These are phyloP conservation scores for Lampropteryx suffumata DNA, from an alignment of 2,888 invertebrate species.

Conservation along the genomic window DNA sequence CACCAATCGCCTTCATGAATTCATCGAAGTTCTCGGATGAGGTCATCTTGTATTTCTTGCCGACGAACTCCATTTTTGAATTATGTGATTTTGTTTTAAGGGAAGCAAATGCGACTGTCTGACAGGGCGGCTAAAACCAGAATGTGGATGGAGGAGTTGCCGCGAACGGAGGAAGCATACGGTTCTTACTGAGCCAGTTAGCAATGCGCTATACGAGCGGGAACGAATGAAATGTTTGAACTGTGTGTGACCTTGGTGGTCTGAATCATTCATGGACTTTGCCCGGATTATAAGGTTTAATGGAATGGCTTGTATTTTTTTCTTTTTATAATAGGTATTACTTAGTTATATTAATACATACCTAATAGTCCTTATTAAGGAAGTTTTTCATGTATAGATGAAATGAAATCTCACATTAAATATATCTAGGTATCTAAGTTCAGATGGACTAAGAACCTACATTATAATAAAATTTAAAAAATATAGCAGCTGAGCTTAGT, in stretches of 20 bases:
- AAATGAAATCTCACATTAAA: too few species aligned
- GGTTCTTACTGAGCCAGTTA: not conserved
- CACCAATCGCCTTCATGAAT: conserved; percentile 93
- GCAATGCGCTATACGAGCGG: conserved; percentile 14
- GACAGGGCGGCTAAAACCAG: conserved; percentile 55
- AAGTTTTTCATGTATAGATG: too few species aligned
- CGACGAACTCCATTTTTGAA: conserved; percentile 76
- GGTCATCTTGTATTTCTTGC: conserved; percentile 91
- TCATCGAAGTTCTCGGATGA: conserved; percentile 94
- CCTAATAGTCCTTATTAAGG: too few species aligned
- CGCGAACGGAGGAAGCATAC: conserved; percentile 9
- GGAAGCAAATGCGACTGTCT: conserved; percentile 33
- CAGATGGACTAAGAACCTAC: too few species aligned
- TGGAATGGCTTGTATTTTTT: not conserved
- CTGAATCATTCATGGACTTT: conserved; percentile 14
- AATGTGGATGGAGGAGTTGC: conserved; percentile 13
- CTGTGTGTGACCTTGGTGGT: conserved; percentile 27
- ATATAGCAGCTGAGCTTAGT: too few species aligned
- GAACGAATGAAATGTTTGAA: conserved; percentile 43
- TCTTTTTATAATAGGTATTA: not conserved
- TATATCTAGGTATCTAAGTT: too few species aligned
- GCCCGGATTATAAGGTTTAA: conserved; percentile 2
- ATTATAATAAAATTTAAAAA: too few species aligned
- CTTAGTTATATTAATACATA: not conserved
- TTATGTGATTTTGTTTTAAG: conserved; percentile 34